Conservation (phyloP, 2,888 invertebrate species). For the Noctua janthe region DNA sequence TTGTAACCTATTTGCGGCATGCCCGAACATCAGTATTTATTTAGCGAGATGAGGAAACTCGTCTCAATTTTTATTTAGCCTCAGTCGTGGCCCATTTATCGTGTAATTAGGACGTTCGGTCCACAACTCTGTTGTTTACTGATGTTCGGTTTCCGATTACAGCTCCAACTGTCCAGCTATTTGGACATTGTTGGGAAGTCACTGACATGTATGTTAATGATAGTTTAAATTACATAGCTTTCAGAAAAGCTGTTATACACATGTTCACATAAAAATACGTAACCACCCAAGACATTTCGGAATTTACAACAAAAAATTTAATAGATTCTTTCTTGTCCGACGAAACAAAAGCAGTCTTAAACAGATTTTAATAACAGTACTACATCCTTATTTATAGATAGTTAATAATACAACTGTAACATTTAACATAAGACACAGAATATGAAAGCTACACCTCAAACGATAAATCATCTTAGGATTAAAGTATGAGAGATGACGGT, state of each 20-base stretch:
- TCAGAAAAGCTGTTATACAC: conserved; percentile 22
- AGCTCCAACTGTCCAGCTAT: conserved; percentile 46
- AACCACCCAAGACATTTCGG: background rate
- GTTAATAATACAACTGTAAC: conserved; percentile 3
- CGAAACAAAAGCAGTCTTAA: background rate
- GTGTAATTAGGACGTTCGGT: conserved; percentile 80
- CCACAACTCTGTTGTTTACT: conserved; percentile 64
- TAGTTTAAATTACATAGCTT: conserved; percentile 15
- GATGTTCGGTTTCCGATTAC: conserved; percentile 72
- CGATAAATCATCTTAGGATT: conserved; percentile 48
- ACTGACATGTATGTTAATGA: conserved; percentile 25
- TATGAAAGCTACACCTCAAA: conserved; percentile 30
- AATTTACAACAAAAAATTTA: conserved; percentile 8
- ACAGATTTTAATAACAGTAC: background rate
- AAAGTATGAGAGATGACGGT: conserved; percentile 43
- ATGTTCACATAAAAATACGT: background rate
- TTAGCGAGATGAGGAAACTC: conserved; percentile 89
- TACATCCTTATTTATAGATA: conserved; percentile 1
- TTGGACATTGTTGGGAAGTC: conserved; percentile 29
- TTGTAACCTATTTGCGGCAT: conserved; percentile 89
- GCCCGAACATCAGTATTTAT: conserved; percentile 87
- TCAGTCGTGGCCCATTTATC: conserved; percentile 85
- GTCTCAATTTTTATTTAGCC: conserved; percentile 85
- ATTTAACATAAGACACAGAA: conserved; percentile 8
- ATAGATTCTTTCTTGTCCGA: background rate